These are phyloP conservation scores for Drosophila borborema DNA, from an alignment of 2,888 invertebrate genomes.

Conservation along the genomic window DNA sequence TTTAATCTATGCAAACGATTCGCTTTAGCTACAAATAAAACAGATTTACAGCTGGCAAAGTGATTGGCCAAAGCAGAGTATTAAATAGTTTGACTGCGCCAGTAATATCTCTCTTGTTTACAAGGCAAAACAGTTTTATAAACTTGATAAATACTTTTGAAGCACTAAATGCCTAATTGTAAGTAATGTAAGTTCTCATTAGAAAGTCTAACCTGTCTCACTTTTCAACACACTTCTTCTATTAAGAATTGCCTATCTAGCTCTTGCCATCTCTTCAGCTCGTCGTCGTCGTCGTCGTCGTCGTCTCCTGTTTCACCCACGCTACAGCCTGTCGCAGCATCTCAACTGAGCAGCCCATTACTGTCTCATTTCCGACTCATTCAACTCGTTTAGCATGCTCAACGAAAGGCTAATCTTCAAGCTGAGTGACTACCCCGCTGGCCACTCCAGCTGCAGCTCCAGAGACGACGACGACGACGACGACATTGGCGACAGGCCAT, in stretches of 20 bases:
- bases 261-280: conserved; percentile 34
- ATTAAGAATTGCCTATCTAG: conserved; percentile 32
- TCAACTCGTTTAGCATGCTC: conserved; percentile 77
- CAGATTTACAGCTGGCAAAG: neutral
- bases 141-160: neutral
- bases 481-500: conserved; percentile 78
- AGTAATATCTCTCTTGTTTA: neutral
- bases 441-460: conserved; percentile 17
- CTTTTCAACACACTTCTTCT: conserved; percentile 41
- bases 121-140: neutral
- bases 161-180: neutral
- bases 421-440: conserved; percentile 57
- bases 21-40: conserved; percentile 2
- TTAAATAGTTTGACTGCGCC: neutral
- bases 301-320: conserved; percentile 69
- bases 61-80: neutral
- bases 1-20: conserved; percentile 12
- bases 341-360: conserved; percentile 82
- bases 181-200: neutral
- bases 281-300: conserved; percentile 63
- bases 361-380: conserved; percentile 83
- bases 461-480: conserved; percentile 35
- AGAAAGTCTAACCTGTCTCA: conserved; percentile 32
- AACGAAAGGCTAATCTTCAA: conserved; percentile 66
- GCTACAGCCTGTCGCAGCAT: conserved; percentile 65